These are phyloP conservation scores for Agraylea sexmaculata DNA, from an alignment of 1,140 invertebrate genomes.

Conservation along the genomic window DNA sequence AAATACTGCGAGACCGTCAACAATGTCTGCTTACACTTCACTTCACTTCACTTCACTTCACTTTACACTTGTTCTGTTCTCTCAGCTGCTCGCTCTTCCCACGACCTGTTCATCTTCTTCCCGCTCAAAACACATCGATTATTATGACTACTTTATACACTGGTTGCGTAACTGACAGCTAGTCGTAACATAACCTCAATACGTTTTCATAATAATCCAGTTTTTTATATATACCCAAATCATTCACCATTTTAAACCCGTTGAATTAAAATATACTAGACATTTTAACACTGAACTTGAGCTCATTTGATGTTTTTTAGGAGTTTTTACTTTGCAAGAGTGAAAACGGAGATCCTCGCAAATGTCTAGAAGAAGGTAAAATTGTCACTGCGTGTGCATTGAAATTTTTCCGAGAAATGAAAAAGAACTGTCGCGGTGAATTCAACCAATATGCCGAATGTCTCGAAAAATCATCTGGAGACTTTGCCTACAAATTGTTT, in stretches of 20 bases:
- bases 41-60: too few relatives aligned
- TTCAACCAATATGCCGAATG: slow-evolving; percentile 80
- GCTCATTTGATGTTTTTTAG: too few relatives aligned
- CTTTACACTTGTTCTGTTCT: slow-evolving; percentile 2
- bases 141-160: too few relatives aligned
- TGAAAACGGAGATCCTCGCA: slow-evolving; percentile 76
- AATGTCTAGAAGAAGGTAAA: slow-evolving; percentile 84
- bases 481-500: slow-evolving; percentile 47
- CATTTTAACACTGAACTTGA: slow-evolving; percentile 19
- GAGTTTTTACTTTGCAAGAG: slow-evolving; percentile 87
- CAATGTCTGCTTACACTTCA: slow-evolving; percentile 89
- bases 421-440: slow-evolving; percentile 70
- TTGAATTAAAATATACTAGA: slow-evolving; percentile 5
- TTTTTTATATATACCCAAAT: too few relatives aligned
- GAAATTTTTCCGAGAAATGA: slow-evolving; percentile 81
- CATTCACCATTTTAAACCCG: slow-evolving; percentile 26
- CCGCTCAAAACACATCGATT: too few relatives aligned
- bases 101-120: not conserved
- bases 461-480: slow-evolving; percentile 64
- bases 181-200: too few relatives aligned
- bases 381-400: slow-evolving; percentile 82
- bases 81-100: not conserved
- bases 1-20: slow-evolving; percentile 81
- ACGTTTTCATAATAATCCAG: too few relatives aligned
- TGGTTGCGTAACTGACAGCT: too few relatives aligned